Evolutionary conservation across 2,888 invertebrate genomes (phyloP), one percentile per base, ranked within the genome.

Genomic region (Luperina testacea): DNA sequence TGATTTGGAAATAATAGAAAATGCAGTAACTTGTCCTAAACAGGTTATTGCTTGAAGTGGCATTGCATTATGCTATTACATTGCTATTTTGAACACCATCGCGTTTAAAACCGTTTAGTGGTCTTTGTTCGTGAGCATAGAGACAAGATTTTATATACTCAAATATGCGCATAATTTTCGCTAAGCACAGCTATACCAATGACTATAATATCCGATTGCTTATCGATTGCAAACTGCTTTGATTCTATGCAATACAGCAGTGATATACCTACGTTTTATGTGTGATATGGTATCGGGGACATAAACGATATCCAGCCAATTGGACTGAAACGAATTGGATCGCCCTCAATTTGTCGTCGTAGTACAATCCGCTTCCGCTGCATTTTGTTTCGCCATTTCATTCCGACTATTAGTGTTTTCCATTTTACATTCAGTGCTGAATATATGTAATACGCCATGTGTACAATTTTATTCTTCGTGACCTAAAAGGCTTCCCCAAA

Each of bases 271-370:
- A 90, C 91, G 88, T 84, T 88, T 83, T 89, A 90, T 92, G 90
- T 90, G 89, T 89, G 92, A 92, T 93, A 94, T 93, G 92, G 92
- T 93, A 94, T 93, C 94, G 93, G 93, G 93, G 91, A 95, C 94
- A 95, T 95, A 95, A 95, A 95, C 95, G 96, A 95, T 96, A 95
- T 93, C 94, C 95, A 93, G 94, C 94, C 96, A 96, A 96, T 96
- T 96, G 96, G 96, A 96, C 95, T 96, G 96, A 95, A 96, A 96
- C 96, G 96, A 96, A 96, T 96, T 96, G 96, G 94, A 94, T 95
- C 95, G 96, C 95, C 95, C 96, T 96, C 96, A 93, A 95, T 96
- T 95, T 94, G 94, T 93, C 92, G 91, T 90, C 90, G 94, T 93
- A 92, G 90, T 92, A 92, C 94, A 93, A 93, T 91, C 90, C 92